These are phyloP conservation scores for Rhinolophus ferrumequinum DNA, from an alignment of 2,113 vertebrate genomes.

Conservation along the genomic window DNA sequence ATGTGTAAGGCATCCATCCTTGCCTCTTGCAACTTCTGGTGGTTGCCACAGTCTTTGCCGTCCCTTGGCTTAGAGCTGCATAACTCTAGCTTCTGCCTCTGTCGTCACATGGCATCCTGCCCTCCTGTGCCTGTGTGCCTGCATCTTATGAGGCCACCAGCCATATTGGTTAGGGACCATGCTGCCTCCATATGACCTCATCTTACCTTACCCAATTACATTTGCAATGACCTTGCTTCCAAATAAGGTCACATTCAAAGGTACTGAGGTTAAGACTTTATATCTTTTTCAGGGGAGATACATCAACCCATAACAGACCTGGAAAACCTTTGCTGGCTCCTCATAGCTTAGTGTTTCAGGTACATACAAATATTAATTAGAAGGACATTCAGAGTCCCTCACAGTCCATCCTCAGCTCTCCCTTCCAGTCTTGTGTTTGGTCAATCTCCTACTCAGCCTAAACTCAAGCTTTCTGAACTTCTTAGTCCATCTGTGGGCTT, in stretches of 20 bases:
- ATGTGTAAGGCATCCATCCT: accelerated
- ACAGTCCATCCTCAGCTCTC: accelerated
- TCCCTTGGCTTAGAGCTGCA: accelerated
- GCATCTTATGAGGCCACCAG: background rate
- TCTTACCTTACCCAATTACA: background rate
- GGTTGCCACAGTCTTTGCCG: accelerated
- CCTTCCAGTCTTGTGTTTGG: background rate
- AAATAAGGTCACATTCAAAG: background rate
- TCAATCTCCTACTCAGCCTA: too few relatives aligned
- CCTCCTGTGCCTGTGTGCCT: accelerated
- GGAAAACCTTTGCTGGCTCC: background rate
- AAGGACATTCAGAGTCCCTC: too few relatives aligned
- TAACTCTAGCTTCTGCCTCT: background rate
- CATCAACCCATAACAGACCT: background rate
- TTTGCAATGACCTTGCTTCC: background rate
- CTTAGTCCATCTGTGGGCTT: accelerated
- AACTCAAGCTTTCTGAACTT: background rate
- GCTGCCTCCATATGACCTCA: accelerated
- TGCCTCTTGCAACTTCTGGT: background rate
- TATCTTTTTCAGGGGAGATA: background rate
- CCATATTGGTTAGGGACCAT: background rate
- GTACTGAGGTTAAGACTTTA: background rate
- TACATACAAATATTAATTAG: background rate
- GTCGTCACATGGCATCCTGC: accelerated
- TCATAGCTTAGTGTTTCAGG: background rate